phyloP scores from a whole-genome alignment of 2,113 vertebrate genomes.

The Miniopterus natalensis region DNA sequence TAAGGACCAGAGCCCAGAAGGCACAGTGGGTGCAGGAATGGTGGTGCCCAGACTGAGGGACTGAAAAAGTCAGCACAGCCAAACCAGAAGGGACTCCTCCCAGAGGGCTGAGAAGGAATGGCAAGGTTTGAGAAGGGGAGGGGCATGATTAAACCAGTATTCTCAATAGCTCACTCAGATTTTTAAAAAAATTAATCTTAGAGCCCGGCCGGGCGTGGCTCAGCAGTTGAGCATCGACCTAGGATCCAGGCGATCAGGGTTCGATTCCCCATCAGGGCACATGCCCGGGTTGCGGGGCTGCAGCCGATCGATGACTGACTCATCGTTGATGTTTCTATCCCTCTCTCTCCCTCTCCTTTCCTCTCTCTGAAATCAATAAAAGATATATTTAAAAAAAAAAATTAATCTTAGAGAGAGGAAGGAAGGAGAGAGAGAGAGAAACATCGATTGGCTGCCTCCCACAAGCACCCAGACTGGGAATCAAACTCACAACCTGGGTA shows the following conservation, averaged over 20 bases:
- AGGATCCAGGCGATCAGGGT: too few species aligned
- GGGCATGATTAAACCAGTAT: not conserved
- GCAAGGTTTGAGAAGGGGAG: not conserved
- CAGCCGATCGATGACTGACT: too few species aligned
- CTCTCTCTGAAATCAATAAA: too few species aligned
- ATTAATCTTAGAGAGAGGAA: not conserved
- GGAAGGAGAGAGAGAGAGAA: not conserved
- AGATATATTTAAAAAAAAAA: too few species aligned
- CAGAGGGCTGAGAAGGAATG: accelerated
- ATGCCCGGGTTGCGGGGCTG: too few species aligned
- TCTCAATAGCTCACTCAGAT: not conserved
- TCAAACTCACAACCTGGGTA: not conserved
- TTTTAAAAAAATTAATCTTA: not conserved
- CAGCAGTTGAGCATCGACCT: too few species aligned
- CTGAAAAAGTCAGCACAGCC: not conserved
- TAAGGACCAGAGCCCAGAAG: not conserved
- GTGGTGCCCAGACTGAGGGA: not conserved
- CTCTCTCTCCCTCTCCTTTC: too few species aligned
- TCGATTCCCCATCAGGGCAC: too few species aligned
- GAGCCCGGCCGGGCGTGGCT: not conserved
- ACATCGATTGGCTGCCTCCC: not conserved
- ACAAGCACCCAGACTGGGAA: not conserved
- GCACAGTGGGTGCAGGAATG: not conserved
- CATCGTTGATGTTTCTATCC: too few species aligned
- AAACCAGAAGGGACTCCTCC: too few species aligned